Conservation (phyloP, 2,888 invertebrate species). For the Liposcelis brunnea region DNA sequence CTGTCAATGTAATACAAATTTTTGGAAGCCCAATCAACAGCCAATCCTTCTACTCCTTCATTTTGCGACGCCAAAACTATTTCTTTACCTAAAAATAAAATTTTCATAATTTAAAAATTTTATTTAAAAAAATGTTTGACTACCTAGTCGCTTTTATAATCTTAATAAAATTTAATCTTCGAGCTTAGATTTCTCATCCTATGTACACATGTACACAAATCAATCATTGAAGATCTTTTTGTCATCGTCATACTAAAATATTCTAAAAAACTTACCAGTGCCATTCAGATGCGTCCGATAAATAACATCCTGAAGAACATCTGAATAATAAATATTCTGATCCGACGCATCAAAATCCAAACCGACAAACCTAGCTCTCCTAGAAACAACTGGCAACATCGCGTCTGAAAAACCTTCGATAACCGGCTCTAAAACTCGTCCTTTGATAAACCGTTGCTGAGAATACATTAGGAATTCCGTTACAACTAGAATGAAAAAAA, state of each 20-base stretch:
- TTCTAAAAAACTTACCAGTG: constrained; percentile 27
- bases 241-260: too few relatives aligned
- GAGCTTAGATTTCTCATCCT: too few relatives aligned
- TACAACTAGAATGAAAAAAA: constrained; percentile 33
- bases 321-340: constrained; percentile 91
- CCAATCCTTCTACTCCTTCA: constrained; percentile 90
- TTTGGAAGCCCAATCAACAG: constrained; percentile 90
- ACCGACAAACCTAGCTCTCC: constrained; percentile 84
- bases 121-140: constrained; percentile 1
- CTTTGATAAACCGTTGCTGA: constrained; percentile 89
- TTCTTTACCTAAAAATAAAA: constrained; percentile 37
- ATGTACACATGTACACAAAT: too few relatives aligned
- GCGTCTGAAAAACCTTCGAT: constrained; percentile 88
- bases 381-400: constrained; percentile 81
- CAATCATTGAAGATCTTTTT: too few relatives aligned
- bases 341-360: constrained; percentile 84
- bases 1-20: constrained; percentile 92
- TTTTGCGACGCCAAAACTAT: constrained; percentile 90
- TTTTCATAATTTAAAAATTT: too few relatives aligned
- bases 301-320: constrained; percentile 89
- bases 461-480: constrained; percentile 88
- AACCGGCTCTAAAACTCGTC: constrained; percentile 73
- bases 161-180: too few relatives aligned
- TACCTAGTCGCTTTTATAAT: too few relatives aligned
- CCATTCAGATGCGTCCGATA: constrained; percentile 38